phyloP scores from a whole-genome alignment of 1,140 invertebrate genomes.

The Sycobia sp. region DNA sequence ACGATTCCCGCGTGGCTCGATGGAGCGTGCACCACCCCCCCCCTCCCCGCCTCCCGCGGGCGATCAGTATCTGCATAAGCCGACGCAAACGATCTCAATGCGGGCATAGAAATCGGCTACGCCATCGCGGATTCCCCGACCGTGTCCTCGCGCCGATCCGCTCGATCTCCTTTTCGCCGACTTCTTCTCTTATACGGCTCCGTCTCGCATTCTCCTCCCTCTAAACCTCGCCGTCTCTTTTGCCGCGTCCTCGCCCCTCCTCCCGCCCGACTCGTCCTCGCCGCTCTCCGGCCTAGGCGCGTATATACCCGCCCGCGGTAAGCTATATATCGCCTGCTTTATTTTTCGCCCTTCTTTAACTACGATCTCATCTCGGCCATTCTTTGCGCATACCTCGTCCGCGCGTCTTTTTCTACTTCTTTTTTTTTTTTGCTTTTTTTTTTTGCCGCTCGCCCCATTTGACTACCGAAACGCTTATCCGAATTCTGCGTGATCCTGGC shows the following conservation, averaged over 20 bases:
- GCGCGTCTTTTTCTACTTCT: background rate
- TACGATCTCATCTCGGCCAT: conserved; percentile 25
- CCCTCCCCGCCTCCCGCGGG: too few species aligned
- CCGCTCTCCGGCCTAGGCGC: too few species aligned
- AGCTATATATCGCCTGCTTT: conserved; percentile 28
- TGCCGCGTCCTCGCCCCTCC: too few species aligned
- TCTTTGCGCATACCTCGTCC: conserved; percentile 30
- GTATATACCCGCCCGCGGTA: too few species aligned
- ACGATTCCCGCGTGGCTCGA: background rate
- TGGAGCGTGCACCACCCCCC: too few species aligned
- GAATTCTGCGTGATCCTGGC: conserved; percentile 3
- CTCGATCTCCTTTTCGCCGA: conserved; percentile 36
- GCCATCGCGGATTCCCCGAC: conserved; percentile 33
- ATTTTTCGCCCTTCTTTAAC: conserved; percentile 15
- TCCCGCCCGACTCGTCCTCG: too few species aligned
- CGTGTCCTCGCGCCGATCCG: conserved; percentile 38
- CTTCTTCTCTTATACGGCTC: conserved; percentile 15
- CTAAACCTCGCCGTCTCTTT: too few species aligned
- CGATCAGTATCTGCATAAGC: conserved; percentile 27
- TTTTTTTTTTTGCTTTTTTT: background rate
- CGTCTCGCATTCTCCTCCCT: too few species aligned
- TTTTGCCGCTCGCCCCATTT: too few species aligned
- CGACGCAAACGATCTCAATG: conserved; percentile 38
- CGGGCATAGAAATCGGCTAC: conserved; percentile 35
- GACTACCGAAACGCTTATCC: conserved; percentile 1